Evolutionary conservation across 2,888 invertebrate genomes (phyloP), one percentile per base, ranked within the genome.

Genomic region (Quadroppia sp.): DNA sequence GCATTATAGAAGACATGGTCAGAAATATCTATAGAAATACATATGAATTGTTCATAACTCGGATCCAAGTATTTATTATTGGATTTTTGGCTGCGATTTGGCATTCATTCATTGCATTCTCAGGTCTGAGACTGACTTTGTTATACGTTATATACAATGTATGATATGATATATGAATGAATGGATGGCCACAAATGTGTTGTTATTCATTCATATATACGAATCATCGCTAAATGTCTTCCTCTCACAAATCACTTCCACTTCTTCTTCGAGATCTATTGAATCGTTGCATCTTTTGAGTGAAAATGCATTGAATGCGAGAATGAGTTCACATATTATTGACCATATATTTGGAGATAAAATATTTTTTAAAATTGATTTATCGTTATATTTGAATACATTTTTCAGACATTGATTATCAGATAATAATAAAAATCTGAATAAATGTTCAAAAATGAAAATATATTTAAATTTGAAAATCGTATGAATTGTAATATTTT

Each of bases 121-220:
- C 28, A 61, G 61, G 61, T 61, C 36, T 61, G n/a, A n/a, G n/a
- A n/a, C n/a, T n/a, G 32, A 28, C 32, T 61, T 28, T 28, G 61
- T 28, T 61, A 28, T n/a, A 23, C 48, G n/a, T 48, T 20, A 48
- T 9, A 20, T 48, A n/a, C n/a, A 48, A 48, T 48, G 20, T 59
- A 59, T n/a, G 30, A 61, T 61, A 61, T 61, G 61, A 61, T 61
- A 61, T 61, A 61, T 61, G n/a, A n/a, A n/a, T n/a, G 61, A 61
- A 61, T 61, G 61, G n/a, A 61, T 61, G 30, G 61, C 61, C 61
- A 25, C 61, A 61, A 61, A 61, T 25, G 25, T 50, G 15, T 61
- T 61, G 61, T 61, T 61, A 61, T 61, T 61, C 61, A 61, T 61
- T 61, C 61, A 61, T 61, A 61, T 28, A 61, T 61, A 20, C 32